phyloP scores from a whole-genome alignment of 2,113 vertebrate genomes.

The Pluvialis apricaria region DNA sequence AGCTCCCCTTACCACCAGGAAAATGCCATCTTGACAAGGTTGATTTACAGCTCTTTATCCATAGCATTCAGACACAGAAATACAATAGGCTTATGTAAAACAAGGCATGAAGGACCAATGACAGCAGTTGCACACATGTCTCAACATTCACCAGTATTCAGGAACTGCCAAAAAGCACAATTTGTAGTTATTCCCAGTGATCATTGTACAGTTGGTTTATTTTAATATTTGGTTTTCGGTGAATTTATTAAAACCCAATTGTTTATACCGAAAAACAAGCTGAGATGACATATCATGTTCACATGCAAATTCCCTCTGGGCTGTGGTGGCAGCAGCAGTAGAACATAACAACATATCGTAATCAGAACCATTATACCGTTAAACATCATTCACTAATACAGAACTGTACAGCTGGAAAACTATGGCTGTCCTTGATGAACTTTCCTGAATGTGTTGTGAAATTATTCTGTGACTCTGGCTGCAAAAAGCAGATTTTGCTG shows the following conservation, averaged over 20 bases:
- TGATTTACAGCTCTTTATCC: not conserved
- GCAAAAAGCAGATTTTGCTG: slow-evolving; percentile 30
- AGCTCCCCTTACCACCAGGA: not conserved
- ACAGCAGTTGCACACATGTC: not conserved
- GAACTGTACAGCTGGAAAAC: not conserved
- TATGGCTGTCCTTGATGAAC: not conserved
- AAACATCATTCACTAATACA: not conserved
- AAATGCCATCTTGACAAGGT: not conserved
- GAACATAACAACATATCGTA: not conserved
- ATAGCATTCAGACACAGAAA: not conserved
- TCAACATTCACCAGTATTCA: not conserved
- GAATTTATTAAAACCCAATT: slow-evolving; percentile 17
- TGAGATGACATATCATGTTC: slow-evolving; percentile 4
- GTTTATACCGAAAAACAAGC: not conserved
- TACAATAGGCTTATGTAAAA: not conserved
- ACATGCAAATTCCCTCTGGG: not conserved
- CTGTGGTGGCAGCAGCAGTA: not conserved
- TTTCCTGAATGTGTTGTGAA: not conserved
- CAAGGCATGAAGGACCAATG: not conserved
- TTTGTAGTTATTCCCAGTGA: not conserved
- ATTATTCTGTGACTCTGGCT: not conserved
- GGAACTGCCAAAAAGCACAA: not conserved
- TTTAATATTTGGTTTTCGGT: not conserved
- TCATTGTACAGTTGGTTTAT: slow-evolving; percentile 14
- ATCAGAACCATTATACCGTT: slow-evolving; percentile 40